These are phyloP conservation scores for Egretta garzetta DNA, from an alignment of 2,113 vertebrate species.

Conservation along the genomic window DNA sequence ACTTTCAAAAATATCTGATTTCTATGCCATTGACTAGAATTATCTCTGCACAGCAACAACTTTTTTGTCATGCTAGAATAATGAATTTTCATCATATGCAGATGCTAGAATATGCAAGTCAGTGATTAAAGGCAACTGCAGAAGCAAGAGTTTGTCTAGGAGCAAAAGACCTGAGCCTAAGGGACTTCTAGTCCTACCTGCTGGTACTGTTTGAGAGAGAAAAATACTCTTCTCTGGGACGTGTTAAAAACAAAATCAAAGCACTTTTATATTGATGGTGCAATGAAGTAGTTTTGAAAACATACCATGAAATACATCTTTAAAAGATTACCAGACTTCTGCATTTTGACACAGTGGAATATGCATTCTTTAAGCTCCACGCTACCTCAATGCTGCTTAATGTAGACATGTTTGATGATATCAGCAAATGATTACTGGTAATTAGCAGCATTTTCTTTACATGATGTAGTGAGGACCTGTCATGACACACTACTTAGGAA, in stretches of 20 bases:
- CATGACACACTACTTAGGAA: neutral
- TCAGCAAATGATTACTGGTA: neutral
- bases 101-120: neutral
- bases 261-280: neutral
- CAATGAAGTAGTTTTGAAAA: neutral
- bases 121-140: neutral
- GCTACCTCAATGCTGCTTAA: neutral
- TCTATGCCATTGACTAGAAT: neutral
- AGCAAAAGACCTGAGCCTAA: neutral
- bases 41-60: neutral
- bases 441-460: neutral
- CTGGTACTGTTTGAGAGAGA: neutral
- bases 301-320: neutral
- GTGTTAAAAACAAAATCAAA: neutral
- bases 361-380: neutral
- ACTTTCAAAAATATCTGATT: constrained; percentile 15
- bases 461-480: neutral
- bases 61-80: neutral
- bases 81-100: constrained; percentile 15
- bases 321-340: neutral
- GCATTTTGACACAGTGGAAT: neutral
- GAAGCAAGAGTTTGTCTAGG: neutral
- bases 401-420: neutral
- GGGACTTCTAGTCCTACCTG: neutral
- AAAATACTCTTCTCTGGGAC: neutral